These are phyloP conservation scores for Cylindroiulus punctatus DNA, from an alignment of 2,888 invertebrate genomes.

Conservation along the genomic window DNA sequence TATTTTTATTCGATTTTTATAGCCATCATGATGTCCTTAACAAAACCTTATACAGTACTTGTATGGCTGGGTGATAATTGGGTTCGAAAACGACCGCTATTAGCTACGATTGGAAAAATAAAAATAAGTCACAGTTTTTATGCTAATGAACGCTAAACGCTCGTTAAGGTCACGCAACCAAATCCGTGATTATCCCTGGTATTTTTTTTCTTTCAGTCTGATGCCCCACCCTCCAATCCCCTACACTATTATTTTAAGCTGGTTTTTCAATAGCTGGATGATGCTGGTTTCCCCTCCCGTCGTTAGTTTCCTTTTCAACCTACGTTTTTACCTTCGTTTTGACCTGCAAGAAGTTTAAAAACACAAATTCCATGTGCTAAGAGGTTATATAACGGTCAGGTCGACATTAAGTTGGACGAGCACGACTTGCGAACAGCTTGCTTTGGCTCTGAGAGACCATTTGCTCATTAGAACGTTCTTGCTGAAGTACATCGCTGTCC, in stretches of 20 bases:
- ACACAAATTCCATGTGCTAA: conserved; percentile 39
- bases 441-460: neutral
- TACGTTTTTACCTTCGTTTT: conserved; percentile 45
- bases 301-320: conserved; percentile 22
- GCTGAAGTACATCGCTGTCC: neutral
- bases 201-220: neutral
- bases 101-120: neutral
- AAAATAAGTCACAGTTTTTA: neutral
- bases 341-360: conserved; percentile 39
- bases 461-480: neutral
- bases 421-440: neutral
- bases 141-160: neutral
- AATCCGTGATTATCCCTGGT: neutral
- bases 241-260: neutral
- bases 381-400: conserved; percentile 47
- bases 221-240: neutral
- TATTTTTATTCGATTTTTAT: no score
- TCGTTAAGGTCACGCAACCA: conserved; percentile 26
- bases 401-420: conserved; percentile 30
- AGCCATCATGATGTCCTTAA: no score
- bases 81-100: no score
- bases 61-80: no score
- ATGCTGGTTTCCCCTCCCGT: neutral
- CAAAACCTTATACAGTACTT: no score
- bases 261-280: neutral